Conservation (phyloP, 2,113 vertebrate genomes). For the Heloderma charlesbogerti region DNA sequence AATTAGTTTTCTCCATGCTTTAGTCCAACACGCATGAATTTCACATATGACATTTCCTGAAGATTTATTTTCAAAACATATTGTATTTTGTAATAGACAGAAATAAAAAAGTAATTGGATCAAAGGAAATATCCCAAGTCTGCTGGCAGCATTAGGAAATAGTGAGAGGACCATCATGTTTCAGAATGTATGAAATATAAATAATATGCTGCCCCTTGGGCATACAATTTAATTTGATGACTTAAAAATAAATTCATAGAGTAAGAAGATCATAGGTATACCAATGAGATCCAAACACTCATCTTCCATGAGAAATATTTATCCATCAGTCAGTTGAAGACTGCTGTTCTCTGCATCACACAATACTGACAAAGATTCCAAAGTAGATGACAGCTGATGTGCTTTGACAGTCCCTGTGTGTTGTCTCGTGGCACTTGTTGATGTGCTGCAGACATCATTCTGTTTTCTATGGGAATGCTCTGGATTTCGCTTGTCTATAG, state of each 20-base stretch:
- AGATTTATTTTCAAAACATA: slow-evolving; percentile 69
- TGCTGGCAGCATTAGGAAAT: slow-evolving; percentile 49
- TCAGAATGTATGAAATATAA: slow-evolving; percentile 58
- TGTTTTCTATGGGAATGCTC: slow-evolving; percentile 22
- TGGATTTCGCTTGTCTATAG: slow-evolving; percentile 27
- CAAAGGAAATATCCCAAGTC: slow-evolving; percentile 58
- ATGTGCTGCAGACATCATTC: slow-evolving; percentile 6
- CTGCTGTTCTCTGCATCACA: slow-evolving; percentile 7
- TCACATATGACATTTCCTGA: slow-evolving; percentile 60
- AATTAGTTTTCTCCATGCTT: slow-evolving; percentile 46
- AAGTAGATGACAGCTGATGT: slow-evolving; percentile 15
- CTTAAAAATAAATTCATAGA: slow-evolving; percentile 63
- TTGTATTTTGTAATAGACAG: slow-evolving; percentile 61
- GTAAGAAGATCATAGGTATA: slow-evolving; percentile 50
- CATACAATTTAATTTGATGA: slow-evolving; percentile 46
- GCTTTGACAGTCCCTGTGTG: slow-evolving; percentile 10
- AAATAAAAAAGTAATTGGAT: slow-evolving; percentile 76
- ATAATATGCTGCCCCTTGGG: slow-evolving; percentile 46
- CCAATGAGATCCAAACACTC: slow-evolving; percentile 43
- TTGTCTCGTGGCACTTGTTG: not conserved
- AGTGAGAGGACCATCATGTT: slow-evolving; percentile 53
- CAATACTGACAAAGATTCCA: not conserved
- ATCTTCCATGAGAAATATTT: slow-evolving; percentile 36
- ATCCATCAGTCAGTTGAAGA: slow-evolving; percentile 34
- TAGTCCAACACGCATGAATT: slow-evolving; percentile 54